Base-by-base conservation (phyloP, 2,113 vertebrate genomes). In the Typhlomys cinereus region DNA sequence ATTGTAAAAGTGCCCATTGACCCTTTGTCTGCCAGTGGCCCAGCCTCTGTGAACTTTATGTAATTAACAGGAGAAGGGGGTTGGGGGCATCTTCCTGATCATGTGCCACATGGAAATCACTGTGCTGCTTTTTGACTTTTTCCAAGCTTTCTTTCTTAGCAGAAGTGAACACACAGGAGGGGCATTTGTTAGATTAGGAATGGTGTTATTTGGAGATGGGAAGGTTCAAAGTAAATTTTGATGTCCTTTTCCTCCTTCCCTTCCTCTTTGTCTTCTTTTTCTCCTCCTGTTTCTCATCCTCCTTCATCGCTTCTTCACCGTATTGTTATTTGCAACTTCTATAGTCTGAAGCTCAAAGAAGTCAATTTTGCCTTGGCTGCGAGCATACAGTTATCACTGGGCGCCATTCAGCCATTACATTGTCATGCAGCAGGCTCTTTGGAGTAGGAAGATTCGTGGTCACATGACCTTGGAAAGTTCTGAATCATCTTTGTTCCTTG, bases 181-280 rank as follows among this genome's bases (percentile, higher is more conserved):
- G 5, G 14, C 82, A 17, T 87, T 89, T 81, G 71, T 34, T 61
- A 74, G 64, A 61, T 83, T 92, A 89, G 73, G 27, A 76, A 41
- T 67, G 34, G 4, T 90, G 2, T 85, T n/a, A 86, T n/a, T 69
- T 83, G 1, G 23, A 67, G 34, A 7, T 84, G 10, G 25, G 27
- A 27, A 80, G 18, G 71, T 66, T 82, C 34, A 17, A 84, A n/a
- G 21, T 89, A 39, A 92, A 91, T 61, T 89, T 93, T 76, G 13
- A 23, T 18, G 4, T 62, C 52, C 36, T 27, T 76, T 81, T 52
- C n/a, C n/a, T n/a, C n/a, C n/a, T n/a, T n/a, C 21, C 41, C 41
- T 31, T 34, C 31, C 14, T 27, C 39, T 64, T 62, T 81, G 57
- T 64, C 59, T n/a, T 10, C 44, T n/a, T 82, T 14, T 31, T 9